These are phyloP conservation scores for Erythrolamprus reginae DNA, from an alignment of 2,113 vertebrate species.

Conservation along the genomic window DNA sequence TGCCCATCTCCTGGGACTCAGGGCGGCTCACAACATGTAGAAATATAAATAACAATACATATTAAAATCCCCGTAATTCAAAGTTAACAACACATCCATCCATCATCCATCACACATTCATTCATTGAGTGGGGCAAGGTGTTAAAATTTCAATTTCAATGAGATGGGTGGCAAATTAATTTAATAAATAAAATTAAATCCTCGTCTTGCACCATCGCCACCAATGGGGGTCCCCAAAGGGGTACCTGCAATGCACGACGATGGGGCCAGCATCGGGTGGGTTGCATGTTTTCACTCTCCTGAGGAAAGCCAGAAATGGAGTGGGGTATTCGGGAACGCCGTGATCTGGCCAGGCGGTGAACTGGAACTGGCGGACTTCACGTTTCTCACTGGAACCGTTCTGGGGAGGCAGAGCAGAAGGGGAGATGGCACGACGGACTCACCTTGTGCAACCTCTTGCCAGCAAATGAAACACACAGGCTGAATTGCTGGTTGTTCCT, in stretches of 20 bases:
- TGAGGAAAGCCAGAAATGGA: constrained; percentile 93
- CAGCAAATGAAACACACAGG: background rate
- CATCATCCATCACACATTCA: too few species aligned
- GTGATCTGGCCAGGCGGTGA: constrained; percentile 96
- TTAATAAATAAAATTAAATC: background rate
- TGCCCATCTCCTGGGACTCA: too few species aligned
- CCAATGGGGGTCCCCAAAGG: background rate
- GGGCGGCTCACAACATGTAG: too few species aligned
- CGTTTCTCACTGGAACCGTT: constrained; percentile 96
- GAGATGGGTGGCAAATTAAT: background rate
- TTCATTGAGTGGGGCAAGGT: too few species aligned
- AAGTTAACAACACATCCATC: too few species aligned
- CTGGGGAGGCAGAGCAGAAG: constrained; percentile 58
- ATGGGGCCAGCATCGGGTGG: constrained; percentile 91
- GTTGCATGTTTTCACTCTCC: constrained; percentile 95
- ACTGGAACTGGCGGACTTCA: constrained; percentile 98
- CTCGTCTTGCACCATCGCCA: too few species aligned
- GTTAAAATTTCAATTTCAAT: too few species aligned
- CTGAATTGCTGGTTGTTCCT: background rate
- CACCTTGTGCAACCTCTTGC: background rate
- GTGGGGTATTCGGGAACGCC: constrained; percentile 96
- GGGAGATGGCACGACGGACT: background rate
- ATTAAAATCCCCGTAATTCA: too few species aligned
- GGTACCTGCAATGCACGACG: constrained; percentile 95
- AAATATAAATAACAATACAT: too few species aligned